Evolutionary conservation across 2,113 vertebrate species (phyloP).

Genomic region (Podarcis raffonei): DNA sequence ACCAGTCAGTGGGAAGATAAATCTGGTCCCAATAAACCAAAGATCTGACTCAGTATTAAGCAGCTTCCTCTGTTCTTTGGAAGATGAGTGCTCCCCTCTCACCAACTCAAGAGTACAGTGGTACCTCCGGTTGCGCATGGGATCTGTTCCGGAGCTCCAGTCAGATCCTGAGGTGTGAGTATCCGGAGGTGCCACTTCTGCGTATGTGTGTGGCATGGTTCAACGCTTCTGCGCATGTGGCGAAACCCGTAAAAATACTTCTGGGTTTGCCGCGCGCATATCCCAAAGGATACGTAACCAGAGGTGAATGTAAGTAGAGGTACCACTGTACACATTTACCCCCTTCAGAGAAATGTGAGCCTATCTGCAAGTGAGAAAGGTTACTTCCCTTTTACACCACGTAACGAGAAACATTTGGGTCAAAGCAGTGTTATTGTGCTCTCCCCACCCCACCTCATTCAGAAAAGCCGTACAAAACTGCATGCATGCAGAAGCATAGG

Average conservation of each 20-base stretch:
- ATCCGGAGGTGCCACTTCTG: too few relatives aligned
- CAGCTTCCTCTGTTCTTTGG: background rate
- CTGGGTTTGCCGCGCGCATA: too few relatives aligned
- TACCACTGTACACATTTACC: background rate
- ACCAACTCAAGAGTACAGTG: background rate
- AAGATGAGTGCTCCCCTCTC: background rate
- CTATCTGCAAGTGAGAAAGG: background rate
- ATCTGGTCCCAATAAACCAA: background rate
- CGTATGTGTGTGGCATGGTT: too few relatives aligned
- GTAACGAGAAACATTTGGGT: background rate
- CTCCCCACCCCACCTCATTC: background rate
- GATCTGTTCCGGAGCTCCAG: too few relatives aligned
- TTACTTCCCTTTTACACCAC: background rate
- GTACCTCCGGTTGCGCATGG: too few relatives aligned
- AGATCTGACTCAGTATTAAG: background rate
- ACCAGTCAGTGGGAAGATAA: background rate
- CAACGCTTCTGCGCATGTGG: too few relatives aligned
- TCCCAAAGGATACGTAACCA: too few relatives aligned
- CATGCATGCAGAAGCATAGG: background rate
- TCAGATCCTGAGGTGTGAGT: too few relatives aligned
- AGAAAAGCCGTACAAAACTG: background rate
- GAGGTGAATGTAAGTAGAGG: too few relatives aligned
- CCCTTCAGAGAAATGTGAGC: background rate
- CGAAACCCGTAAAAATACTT: too few relatives aligned
- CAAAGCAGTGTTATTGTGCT: background rate